These are phyloP conservation scores for Chlorocebus sabaeus DNA, from an alignment of 2,113 vertebrate species.

Conservation along the genomic window DNA sequence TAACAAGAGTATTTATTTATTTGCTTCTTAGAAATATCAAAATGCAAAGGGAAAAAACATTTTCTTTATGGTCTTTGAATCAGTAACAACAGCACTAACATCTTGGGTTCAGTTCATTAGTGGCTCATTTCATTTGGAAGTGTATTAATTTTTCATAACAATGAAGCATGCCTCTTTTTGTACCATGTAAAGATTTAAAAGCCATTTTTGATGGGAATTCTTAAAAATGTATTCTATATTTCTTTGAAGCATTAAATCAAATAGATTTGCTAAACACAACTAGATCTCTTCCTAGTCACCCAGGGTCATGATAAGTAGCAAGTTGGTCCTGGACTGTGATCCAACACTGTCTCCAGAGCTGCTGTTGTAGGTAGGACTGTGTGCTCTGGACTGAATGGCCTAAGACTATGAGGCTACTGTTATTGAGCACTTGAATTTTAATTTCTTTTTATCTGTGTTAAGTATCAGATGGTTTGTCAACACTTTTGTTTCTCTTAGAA, in stretches of 20 bases:
- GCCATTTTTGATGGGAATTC: background rate
- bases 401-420: background rate
- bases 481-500: background rate
- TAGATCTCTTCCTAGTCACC: background rate
- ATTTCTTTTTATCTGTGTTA: background rate
- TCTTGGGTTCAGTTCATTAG: conserved; percentile 35
- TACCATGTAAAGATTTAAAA: background rate
- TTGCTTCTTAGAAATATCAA: background rate
- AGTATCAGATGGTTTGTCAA: background rate
- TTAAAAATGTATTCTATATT: background rate
- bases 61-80: background rate
- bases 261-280: background rate
- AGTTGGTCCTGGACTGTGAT: background rate
- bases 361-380: background rate
- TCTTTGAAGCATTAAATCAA: background rate
- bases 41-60: background rate
- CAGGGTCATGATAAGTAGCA: background rate
- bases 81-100: background rate
- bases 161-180: background rate
- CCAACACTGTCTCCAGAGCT: background rate
- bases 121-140: background rate
- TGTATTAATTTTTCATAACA: background rate
- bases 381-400: background rate
- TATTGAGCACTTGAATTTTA: background rate
- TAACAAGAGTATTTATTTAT: background rate